Percentiles rank a stretch among this genome's conserved stretches.
Evolutionary conservation across 2,113 vertebrate genomes (phyloP).

Genomic region (Microtus montanus): DNA sequence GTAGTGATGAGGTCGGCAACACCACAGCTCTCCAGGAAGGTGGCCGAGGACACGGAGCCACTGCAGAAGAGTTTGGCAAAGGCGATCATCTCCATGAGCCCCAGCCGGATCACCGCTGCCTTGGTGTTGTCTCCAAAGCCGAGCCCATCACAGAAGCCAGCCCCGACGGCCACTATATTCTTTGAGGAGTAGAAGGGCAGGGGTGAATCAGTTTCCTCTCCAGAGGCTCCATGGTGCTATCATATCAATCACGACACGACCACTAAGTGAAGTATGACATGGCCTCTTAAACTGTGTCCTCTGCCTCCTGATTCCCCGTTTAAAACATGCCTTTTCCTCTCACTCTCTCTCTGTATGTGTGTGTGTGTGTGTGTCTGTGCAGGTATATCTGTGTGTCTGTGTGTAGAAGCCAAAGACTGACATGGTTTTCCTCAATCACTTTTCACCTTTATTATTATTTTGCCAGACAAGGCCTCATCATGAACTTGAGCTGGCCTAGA

Average conservation of each 20-base stretch:
- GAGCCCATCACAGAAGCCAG: conserved; percentile 97
- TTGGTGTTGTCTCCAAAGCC: conserved; percentile 98
- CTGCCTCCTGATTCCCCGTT: not conserved
- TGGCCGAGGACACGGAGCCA: conserved; percentile 85
- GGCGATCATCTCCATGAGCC: conserved; percentile 97
- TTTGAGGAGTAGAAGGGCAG: conserved; percentile 70
- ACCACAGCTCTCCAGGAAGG: conserved; percentile 98
- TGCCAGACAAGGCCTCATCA: not conserved
- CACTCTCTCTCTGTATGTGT: too few relatives aligned
- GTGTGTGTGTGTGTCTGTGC: not conserved
- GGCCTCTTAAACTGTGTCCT: not conserved
- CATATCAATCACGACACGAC: not conserved
- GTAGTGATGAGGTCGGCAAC: conserved; percentile 97
- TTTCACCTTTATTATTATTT: not conserved
- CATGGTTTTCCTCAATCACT: too few relatives aligned
- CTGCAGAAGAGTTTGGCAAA: conserved; percentile 95
- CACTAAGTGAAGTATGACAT: not conserved
- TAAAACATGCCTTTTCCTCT: not conserved
- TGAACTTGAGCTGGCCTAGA: not conserved
- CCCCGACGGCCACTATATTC: conserved; percentile 96
- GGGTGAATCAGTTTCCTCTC: conserved; percentile 10
- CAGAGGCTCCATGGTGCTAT: not conserved
- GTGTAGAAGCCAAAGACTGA: not conserved
- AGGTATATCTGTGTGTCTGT: not conserved
- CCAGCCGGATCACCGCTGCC: conserved; percentile 95